phyloP scores from a whole-genome alignment of 2,888 invertebrate genomes.

The Slavum lentiscoides region DNA sequence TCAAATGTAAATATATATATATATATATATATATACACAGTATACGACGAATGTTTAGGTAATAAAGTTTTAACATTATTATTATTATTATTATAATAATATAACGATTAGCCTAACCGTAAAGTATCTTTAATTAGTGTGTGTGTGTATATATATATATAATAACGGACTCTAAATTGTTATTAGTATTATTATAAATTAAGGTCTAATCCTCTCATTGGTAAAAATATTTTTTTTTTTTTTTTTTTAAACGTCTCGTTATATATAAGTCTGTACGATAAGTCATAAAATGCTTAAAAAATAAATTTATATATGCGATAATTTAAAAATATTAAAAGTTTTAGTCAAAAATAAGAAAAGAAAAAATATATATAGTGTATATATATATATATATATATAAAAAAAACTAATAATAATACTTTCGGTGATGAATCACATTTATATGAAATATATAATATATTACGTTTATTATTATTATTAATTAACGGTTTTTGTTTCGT shows the following conservation, averaged over 20 bases:
- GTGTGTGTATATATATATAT: background rate
- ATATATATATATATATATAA: background rate
- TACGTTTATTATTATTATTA: background rate
- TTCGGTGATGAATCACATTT: slow-evolving; percentile 39
- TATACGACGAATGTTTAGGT: slow-evolving; percentile 9
- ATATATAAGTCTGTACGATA: slow-evolving; percentile 52
- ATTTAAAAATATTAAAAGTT: slow-evolving; percentile 47
- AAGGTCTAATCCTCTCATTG: slow-evolving; percentile 53
- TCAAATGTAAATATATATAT: slow-evolving; percentile 1
- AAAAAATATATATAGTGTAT: slow-evolving; percentile 20
- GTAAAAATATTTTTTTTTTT: slow-evolving; percentile 43
- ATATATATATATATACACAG: background rate
- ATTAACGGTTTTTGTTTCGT: background rate
- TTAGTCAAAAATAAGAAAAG: slow-evolving; percentile 50
- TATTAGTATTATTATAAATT: slow-evolving; percentile 28
- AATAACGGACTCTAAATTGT: slow-evolving; percentile 22
- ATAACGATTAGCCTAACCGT: slow-evolving; percentile 9
- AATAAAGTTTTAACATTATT: background rate
- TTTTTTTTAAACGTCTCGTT: slow-evolving; percentile 40
- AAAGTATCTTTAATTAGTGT: slow-evolving; percentile 19
- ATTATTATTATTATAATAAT: too few relatives aligned
- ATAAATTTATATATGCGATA: slow-evolving; percentile 50
- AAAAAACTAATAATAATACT: slow-evolving; percentile 53
- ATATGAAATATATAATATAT: background rate
- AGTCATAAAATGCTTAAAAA: slow-evolving; percentile 53